Percentiles rank a stretch among this genome's conserved stretches.
phyloP scores from a whole-genome alignment of 1,140 invertebrate species.

The Aphelenchoides besseyi region DNA sequence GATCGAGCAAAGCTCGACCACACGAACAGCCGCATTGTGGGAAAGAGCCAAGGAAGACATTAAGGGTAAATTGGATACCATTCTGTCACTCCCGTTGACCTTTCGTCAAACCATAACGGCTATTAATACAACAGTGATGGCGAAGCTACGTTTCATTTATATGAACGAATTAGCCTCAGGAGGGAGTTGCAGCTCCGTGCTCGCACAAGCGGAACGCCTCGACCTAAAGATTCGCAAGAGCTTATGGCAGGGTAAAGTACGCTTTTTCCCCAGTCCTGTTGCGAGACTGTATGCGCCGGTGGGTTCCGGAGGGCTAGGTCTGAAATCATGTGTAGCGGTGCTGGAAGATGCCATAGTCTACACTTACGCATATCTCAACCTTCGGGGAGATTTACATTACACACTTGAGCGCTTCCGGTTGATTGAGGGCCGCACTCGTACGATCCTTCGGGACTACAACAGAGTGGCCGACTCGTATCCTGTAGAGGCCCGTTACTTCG shows the following conservation, averaged over 20 bases:
- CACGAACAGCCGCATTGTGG: constrained; percentile 6
- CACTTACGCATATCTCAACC: constrained; percentile 14
- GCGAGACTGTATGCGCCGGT: neutral
- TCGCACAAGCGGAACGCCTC: neutral
- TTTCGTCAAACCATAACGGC: constrained; percentile 12
- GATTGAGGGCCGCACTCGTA: constrained; percentile 2
- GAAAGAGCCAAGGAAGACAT: constrained; percentile 25
- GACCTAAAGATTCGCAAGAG: constrained; percentile 2
- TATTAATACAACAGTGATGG: constrained; percentile 21
- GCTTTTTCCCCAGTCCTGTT: neutral
- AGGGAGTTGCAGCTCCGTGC: neutral
- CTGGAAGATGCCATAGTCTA: constrained; percentile 32
- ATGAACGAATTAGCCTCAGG: neutral
- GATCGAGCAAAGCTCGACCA: constrained; percentile 29
- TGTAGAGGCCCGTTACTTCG: neutral
- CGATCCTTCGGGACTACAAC: neutral
- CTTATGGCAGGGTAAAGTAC: constrained; percentile 19
- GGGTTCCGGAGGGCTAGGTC: constrained; percentile 25
- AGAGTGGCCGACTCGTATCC: neutral
- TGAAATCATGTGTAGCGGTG: neutral
- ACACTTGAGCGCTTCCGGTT: constrained; percentile 11
- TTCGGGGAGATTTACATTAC: neutral
- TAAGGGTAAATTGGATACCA: neutral
- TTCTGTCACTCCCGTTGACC: constrained; percentile 23
- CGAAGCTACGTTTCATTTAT: neutral